Evolutionary conservation across 2,888 invertebrate species (phyloP).

Genomic region (Callimorpha dominula): DNA sequence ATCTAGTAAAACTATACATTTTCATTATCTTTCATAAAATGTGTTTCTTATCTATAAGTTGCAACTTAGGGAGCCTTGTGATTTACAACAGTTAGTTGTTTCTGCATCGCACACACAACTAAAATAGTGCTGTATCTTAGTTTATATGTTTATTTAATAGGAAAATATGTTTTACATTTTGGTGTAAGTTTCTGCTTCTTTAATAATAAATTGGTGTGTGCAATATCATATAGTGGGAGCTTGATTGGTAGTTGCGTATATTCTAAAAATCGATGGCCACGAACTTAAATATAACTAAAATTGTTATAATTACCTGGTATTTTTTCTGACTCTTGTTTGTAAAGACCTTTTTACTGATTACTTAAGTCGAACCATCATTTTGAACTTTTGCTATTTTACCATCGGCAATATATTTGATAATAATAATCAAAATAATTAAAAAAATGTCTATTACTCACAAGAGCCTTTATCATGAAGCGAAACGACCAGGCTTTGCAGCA

Average conservation of each 20-base stretch:
- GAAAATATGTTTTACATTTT: neutral
- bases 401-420: neutral
- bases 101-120: neutral
- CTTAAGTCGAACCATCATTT: neutral
- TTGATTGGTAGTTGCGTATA: neutral
- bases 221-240: neutral
- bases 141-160: slow-evolving; percentile 3
- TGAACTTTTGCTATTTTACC: neutral
- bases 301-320: no score
- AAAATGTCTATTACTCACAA: no score
- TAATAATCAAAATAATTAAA: no score
- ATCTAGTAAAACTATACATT: slow-evolving; percentile 27
- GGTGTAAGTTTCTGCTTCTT: neutral
- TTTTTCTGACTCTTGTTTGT: no score
- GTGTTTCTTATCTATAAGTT: slow-evolving; percentile 35
- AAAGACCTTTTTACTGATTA: no score
- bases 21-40: slow-evolving; percentile 30
- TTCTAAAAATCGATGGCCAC: no score
- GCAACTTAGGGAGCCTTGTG: slow-evolving; percentile 19
- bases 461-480: no score
- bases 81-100: slow-evolving; percentile 12
- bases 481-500: no score
- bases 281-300: neutral
- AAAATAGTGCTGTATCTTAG: neutral
- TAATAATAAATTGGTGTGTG: neutral